Base-by-base conservation (phyloP, 2,888 invertebrate genomes). In the Merodon equestris region DNA sequence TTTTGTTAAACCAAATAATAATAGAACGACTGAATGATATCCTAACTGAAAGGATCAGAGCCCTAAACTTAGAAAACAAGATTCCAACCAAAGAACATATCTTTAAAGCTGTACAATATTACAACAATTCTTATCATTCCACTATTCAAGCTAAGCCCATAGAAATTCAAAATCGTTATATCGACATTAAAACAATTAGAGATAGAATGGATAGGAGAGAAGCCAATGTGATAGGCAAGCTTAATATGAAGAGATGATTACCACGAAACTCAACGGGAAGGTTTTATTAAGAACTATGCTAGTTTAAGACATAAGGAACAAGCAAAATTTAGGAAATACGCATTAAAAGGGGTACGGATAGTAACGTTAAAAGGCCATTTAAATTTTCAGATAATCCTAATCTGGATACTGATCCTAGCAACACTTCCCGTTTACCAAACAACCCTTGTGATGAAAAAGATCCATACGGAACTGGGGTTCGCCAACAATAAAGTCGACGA, bases 81-180 rank as follows among this genome's bases (percentile, higher is more conserved):
- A 66, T 27, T 15, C 56, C 74, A 18, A 74, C 76, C 13, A 76
- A 54, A 68, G 57, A 70, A 50, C 81, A 81, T 67, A 79, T 83
- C 42, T 58, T 71, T 12, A 79, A 67, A 42, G 71, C 79, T 9
- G 53, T 81, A 53, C 51, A 56, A 38, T 79, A 58, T n/a, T 77
- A 77, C 45, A 82, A 81, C 40, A 56, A 81, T n/a, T 70, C 70
- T n/a, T 74, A 60, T 27, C 70, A 81, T 47, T 64, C 40, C 4
- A 64, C 70, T n/a, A 81, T 67, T 7, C 60, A 79, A 54, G 61
- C 50, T 34, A 81, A 57, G 40, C 75, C 77, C 9, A 47, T 66
- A 48, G 79, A 79, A 12, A 71, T 74, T 27, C 47, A 74, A 34
- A 74, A 42, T 10, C 42, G 61, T 17, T 54, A 13, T 44, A 44